These are phyloP conservation scores for Trisateles emortualis DNA, from an alignment of 2,888 invertebrate species.

Conservation along the genomic window DNA sequence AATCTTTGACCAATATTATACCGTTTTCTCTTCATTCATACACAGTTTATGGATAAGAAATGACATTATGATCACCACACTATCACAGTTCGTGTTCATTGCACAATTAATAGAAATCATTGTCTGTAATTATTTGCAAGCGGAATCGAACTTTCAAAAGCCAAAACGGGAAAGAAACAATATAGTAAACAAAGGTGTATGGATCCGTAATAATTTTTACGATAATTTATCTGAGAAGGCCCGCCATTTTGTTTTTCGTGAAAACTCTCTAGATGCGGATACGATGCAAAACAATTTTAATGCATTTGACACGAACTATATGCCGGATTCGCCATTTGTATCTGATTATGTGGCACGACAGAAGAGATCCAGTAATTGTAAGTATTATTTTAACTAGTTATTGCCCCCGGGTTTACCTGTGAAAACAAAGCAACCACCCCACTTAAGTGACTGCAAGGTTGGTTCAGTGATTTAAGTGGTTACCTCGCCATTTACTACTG, in stretches of 20 bases:
- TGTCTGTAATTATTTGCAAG: conserved; percentile 46
- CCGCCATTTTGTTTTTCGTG: conserved; percentile 66
- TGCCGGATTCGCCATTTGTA: conserved; percentile 53
- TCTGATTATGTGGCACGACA: conserved; percentile 61
- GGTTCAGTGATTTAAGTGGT: too few species aligned
- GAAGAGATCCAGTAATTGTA: conserved; percentile 64
- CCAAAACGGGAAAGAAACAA: conserved; percentile 69
- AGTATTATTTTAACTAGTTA: conserved; percentile 42
- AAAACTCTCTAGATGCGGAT: conserved; percentile 67
- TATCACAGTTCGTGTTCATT: conserved; percentile 50
- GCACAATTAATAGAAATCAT: conserved; percentile 26
- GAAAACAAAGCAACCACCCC: too few species aligned
- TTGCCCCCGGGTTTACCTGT: too few species aligned
- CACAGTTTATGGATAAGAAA: conserved; percentile 32
- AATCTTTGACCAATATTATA: conserved; percentile 55
- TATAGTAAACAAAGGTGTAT: conserved; percentile 71
- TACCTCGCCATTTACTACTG: too few species aligned
- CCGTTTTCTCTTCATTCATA: conserved; percentile 54
- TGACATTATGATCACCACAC: conserved; percentile 60
- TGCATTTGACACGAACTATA: conserved; percentile 50
- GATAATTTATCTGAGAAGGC: conserved; percentile 45
- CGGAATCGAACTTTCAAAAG: conserved; percentile 52
- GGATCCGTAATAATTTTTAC: conserved; percentile 55
- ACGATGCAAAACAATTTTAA: conserved; percentile 63
- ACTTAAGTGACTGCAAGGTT: too few species aligned